Evolutionary conservation across 2,888 invertebrate genomes (phyloP).

Genomic region (Cyclophora punctaria): DNA sequence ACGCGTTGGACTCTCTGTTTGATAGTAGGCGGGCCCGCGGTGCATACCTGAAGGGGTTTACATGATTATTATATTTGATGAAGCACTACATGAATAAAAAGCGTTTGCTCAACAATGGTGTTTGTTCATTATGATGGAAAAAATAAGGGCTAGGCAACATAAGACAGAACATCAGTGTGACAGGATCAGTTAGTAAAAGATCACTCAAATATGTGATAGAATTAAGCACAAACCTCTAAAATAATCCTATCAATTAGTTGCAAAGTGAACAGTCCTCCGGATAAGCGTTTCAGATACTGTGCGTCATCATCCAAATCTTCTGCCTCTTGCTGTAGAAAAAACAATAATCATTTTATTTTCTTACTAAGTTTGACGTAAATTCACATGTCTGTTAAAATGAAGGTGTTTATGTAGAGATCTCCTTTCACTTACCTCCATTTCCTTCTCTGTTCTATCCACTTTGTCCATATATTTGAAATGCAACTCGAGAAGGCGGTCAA

Average conservation of each 20-base stretch:
- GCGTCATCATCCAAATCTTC: constrained; percentile 88
- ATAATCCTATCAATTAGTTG: constrained; percentile 95
- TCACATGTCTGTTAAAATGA: neutral
- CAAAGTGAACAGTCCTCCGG: constrained; percentile 96
- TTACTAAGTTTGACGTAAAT: neutral
- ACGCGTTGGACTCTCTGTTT: constrained; percentile 93
- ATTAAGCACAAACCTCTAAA: constrained; percentile 76
- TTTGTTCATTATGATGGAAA: too few relatives aligned
- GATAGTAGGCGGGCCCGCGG: constrained; percentile 80
- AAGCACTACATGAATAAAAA: neutral
- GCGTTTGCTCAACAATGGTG: too few relatives aligned
- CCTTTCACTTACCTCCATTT: constrained; percentile 74
- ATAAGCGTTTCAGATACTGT: constrained; percentile 90
- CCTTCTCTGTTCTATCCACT: constrained; percentile 87
- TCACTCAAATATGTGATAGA: too few relatives aligned
- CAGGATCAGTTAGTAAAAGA: neutral
- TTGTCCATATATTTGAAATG: constrained; percentile 98
- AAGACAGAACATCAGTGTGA: neutral
- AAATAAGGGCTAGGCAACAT: neutral
- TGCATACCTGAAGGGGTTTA: constrained; percentile 70
- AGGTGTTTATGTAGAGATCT: neutral
- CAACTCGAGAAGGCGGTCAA: constrained; percentile 95
- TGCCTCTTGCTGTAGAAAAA: constrained; percentile 53
- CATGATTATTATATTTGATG: neutral
- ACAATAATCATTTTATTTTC: neutral